Base-by-base conservation (phyloP, 2,797 vertebrate species). In the Rhinophrynus dorsalis region DNA sequence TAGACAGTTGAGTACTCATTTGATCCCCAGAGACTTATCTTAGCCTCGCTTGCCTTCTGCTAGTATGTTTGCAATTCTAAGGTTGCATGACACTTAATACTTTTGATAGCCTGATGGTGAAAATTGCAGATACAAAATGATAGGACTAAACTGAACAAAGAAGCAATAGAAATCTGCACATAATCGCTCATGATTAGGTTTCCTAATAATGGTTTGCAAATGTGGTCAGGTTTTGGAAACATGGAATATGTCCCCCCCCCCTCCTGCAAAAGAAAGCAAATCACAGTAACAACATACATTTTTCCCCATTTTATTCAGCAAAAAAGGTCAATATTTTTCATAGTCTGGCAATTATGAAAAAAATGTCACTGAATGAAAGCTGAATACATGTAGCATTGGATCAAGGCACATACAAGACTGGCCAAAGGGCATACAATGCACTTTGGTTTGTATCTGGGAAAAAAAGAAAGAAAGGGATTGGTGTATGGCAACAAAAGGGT, bases 321-420 rank as follows among this genome's bases (percentile, higher is more conserved):
- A 95, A 94, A n/a, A 96, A 96, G 93, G 97, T 92, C 93, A 95
- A 85, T 94, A 94, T 94, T 93, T 90, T 89, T 96, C 94, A 95
- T 97, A 92, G 90, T 94, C 92, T 93, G 93, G 88, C 94, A 93
- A 83, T 79, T 96, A 95, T 94, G 94, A 99, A 98, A 97, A 94
- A 87, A 85, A 83, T 94, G 92, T 94, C 93, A 94, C 93, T 91
- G 87, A 90, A 95, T 95, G 93, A 97, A 98, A 95, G 95, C 93
- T 96, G 94, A 96, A 96, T 98, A 98, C 95, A 96, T 90, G 93
- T 97, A 97, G 95, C 88, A 79, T 98, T 95, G 89, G 94, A 96
- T 98, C 97, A 99, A 99, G 97, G 97, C 97, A 99, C 97, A 95
- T 98, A 96, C 94, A 96, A 97, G 94, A 98, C 94, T 96, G 92